Evolutionary conservation across 1,140 invertebrate species (phyloP).

Genomic region (Triops longicaudatus): DNA sequence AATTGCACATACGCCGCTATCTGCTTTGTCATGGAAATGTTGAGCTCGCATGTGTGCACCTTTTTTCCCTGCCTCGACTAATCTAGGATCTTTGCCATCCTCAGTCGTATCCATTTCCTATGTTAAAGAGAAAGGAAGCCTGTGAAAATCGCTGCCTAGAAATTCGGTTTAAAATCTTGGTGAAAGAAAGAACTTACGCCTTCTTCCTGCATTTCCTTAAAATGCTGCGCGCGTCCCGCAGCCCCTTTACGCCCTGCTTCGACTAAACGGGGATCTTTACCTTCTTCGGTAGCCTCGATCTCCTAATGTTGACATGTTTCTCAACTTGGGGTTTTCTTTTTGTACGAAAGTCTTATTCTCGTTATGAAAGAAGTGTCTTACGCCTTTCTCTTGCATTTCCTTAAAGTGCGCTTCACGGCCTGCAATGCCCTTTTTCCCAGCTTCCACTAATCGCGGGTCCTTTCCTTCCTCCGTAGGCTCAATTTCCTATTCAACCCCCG

Average conservation of each 20-base stretch:
- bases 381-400: constrained; percentile 6
- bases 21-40: constrained; percentile 18
- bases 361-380: not conserved
- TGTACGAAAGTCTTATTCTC: no score
- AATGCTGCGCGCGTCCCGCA: constrained; percentile 16
- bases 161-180: not conserved
- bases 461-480: constrained; percentile 23
- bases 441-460: constrained; percentile 21
- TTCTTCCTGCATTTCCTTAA: constrained; percentile 22
- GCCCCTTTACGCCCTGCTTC: constrained; percentile 28
- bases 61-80: constrained; percentile 22
- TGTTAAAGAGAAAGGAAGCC: not conserved
- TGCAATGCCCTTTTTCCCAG: constrained; percentile 21
- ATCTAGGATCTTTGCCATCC: constrained; percentile 19
- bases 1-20: not conserved
- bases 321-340: no score
- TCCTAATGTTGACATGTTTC: not conserved
- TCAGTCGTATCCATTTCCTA: constrained; percentile 20
- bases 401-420: not conserved
- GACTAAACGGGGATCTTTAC: constrained; percentile 24
- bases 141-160: not conserved
- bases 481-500: constrained; percentile 12
- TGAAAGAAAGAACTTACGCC: not conserved
- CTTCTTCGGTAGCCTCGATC: constrained; percentile 20
- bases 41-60: constrained; percentile 19